These are phyloP conservation scores for Noctua comes DNA, from an alignment of 2,888 invertebrate species.

Conservation along the genomic window DNA sequence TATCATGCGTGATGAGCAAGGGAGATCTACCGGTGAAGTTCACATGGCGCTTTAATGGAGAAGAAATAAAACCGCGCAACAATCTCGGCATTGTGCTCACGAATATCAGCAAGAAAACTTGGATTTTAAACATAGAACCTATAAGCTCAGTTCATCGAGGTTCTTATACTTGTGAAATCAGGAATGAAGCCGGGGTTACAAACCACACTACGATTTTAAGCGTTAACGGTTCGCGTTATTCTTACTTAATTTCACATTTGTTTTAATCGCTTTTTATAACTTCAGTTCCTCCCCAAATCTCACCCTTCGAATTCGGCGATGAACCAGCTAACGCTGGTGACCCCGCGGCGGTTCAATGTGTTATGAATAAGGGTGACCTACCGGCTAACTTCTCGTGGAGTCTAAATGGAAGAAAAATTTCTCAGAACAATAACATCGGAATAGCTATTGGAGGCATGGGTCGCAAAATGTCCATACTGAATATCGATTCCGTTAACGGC, in stretches of 20 bases:
- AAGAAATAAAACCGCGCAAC: constrained; percentile 87
- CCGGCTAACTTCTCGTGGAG: constrained; percentile 94
- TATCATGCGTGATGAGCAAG: constrained; percentile 94
- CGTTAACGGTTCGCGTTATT: constrained; percentile 90
- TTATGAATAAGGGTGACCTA: constrained; percentile 94
- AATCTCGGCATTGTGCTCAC: constrained; percentile 90
- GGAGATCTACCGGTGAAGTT: constrained; percentile 95
- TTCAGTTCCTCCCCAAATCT: constrained; percentile 92
- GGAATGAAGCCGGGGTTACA: constrained; percentile 91
- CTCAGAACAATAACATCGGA: constrained; percentile 89
- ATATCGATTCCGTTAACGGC: constrained; percentile 92
- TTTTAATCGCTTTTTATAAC: constrained; percentile 75
- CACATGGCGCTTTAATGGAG: constrained; percentile 92
- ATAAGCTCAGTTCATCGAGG: constrained; percentile 91
- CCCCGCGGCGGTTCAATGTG: constrained; percentile 93
- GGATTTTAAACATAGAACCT: constrained; percentile 92
- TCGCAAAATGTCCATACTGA: constrained; percentile 92
- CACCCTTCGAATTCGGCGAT: constrained; percentile 92
- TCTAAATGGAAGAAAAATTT: constrained; percentile 89
- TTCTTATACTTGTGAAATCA: constrained; percentile 92
- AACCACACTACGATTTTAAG: constrained; percentile 91
- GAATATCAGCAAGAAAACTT: constrained; percentile 91
- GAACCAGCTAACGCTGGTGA: constrained; percentile 94
- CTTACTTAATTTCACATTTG: constrained; percentile 63
- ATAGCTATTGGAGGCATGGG: constrained; percentile 91